Evolutionary conservation across 2,888 invertebrate species (phyloP).

Genomic region (Dendrolimus houi): DNA sequence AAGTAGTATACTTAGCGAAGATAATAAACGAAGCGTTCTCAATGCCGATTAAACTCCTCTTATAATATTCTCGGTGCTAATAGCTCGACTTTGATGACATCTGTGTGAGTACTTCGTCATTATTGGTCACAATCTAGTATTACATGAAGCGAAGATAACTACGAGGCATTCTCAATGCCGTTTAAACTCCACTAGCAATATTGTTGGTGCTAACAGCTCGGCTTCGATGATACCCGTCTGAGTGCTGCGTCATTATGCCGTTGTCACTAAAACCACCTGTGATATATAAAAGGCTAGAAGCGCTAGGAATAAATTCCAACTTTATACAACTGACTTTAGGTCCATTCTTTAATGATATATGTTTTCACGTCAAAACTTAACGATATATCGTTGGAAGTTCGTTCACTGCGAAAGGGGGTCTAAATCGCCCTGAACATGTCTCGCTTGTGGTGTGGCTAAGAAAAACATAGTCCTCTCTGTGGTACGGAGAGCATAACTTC

Average conservation of each 20-base stretch:
- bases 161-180: background rate
- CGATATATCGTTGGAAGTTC: no score
- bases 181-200: background rate
- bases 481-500: no score
- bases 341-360: no score
- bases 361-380: no score
- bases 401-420: no score
- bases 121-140: no score
- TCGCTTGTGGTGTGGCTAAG: no score
- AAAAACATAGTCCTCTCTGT: no score
- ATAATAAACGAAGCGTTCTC: background rate
- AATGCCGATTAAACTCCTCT: background rate
- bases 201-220: constrained; percentile 2
- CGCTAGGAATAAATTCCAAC: background rate
- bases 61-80: background rate
- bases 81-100: background rate
- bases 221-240: constrained; percentile 13
- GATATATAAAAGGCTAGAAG: background rate
- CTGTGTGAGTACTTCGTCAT: no score
- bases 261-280: constrained; percentile 3
- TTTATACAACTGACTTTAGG: no score
- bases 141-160: background rate
- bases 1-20: no score
- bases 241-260: constrained; percentile 20
- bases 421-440: no score